A percentile compares a stretch with the other conserved stretches of the same genome.
Evolutionary conservation across 2,113 vertebrate species (phyloP).

Genomic region (Hippocampus comes): DNA sequence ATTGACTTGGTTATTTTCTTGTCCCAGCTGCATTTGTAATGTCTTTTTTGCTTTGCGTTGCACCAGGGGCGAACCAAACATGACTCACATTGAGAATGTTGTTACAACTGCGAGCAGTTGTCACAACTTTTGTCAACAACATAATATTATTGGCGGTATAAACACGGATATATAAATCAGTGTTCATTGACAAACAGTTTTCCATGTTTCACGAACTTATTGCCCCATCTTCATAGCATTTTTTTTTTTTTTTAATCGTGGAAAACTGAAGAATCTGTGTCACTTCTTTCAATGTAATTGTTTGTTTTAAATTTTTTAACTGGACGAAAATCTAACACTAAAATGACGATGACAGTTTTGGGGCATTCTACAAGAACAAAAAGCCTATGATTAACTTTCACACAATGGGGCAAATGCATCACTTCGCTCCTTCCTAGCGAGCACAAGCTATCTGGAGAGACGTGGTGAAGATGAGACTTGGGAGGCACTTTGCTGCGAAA

Average conservation of each 20-base stretch:
- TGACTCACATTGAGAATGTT: background rate
- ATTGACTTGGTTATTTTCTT: conserved; percentile 36
- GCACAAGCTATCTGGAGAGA: conserved; percentile 23
- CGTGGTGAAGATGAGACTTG: conserved; percentile 10
- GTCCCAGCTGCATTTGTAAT: conserved; percentile 13
- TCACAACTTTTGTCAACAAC: background rate
- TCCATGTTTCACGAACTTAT: too few species aligned
- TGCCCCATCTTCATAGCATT: too few species aligned
- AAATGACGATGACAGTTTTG: background rate
- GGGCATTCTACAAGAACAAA: background rate
- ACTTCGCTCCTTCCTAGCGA: background rate
- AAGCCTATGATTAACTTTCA: background rate
- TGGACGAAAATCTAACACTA: background rate
- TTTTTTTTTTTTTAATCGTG: background rate
- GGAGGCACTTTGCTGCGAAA: conserved; percentile 30
- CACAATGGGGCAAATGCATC: background rate
- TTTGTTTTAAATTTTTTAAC: background rate
- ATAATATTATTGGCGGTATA: background rate
- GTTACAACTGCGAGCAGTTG: background rate
- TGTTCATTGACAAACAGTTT: too few species aligned
- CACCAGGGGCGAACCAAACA: conserved; percentile 7
- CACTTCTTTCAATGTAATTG: background rate
- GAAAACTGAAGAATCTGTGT: background rate
- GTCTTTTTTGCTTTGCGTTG: conserved; percentile 22
- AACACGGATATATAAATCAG: too few species aligned